Conservation (phyloP, 1,140 invertebrate species). For the Harlomillsia oculata region DNA sequence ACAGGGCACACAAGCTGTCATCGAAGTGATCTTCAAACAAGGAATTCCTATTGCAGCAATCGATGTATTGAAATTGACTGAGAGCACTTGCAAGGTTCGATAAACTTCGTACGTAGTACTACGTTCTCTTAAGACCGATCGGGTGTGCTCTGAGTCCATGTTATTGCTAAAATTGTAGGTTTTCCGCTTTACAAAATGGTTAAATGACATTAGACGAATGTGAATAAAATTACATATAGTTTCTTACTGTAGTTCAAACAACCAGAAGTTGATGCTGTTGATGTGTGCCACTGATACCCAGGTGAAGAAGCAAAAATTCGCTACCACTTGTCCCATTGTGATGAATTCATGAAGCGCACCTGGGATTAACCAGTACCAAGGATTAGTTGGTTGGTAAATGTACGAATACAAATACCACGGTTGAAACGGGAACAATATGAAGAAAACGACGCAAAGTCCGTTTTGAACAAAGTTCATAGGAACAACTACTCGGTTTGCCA, state of each 20-base stretch:
- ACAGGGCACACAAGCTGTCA: constrained; percentile 3
- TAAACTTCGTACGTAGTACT: not conserved
- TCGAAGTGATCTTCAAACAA: not conserved
- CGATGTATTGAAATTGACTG: not conserved
- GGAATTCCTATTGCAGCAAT: constrained; percentile 5
- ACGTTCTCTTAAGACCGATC: not conserved
- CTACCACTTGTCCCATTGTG: not conserved
- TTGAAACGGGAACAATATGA: constrained; percentile 7
- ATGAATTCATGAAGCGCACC: constrained; percentile 10
- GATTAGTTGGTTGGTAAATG: constrained; percentile 1
- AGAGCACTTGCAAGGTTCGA: constrained; percentile 4
- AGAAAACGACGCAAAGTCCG: no score
- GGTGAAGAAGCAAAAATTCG: not conserved
- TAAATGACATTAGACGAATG: not conserved
- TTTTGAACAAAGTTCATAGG: no score
- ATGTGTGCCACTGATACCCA: constrained; percentile 6
- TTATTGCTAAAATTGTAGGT: not conserved
- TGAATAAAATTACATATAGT: not conserved
- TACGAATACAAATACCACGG: constrained; percentile 13
- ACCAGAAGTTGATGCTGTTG: constrained; percentile 9
- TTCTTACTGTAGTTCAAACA: constrained; percentile 10
- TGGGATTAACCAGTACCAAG: constrained; percentile 11
- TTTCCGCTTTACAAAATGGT: not conserved
- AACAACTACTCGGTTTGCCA: no score
- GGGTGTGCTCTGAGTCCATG: not conserved